phyloP scores from a whole-genome alignment of 2,797 vertebrate genomes.

The Avahi laniger region DNA sequence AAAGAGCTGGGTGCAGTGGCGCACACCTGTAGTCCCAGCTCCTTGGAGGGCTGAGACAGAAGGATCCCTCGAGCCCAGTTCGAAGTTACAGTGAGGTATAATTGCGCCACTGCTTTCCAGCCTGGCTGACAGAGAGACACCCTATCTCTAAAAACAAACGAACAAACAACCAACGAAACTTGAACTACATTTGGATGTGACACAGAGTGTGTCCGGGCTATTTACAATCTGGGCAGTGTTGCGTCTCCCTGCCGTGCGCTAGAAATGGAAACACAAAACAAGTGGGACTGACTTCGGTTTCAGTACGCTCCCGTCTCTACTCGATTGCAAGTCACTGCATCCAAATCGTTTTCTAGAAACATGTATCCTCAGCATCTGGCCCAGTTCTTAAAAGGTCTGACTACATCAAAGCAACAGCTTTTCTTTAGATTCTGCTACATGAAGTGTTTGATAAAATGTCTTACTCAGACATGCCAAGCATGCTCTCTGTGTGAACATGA shows the following conservation, averaged over 20 bases:
- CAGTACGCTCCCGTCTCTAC: neutral
- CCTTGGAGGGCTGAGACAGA: neutral
- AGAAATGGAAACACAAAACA: neutral
- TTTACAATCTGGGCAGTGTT: accelerated
- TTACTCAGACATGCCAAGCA: neutral
- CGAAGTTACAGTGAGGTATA: neutral
- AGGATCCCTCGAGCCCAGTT: neutral
- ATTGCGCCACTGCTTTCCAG: neutral
- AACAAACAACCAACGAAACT: neutral
- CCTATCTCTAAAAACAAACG: neutral
- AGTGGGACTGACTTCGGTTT: accelerated
- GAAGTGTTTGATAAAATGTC: neutral
- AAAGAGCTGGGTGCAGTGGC: neutral
- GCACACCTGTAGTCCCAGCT: neutral
- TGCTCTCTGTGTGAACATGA: neutral
- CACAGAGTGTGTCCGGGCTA: neutral
- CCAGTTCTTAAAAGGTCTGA: neutral
- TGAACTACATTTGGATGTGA: neutral
- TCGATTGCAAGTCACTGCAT: neutral
- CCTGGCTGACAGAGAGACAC: neutral
- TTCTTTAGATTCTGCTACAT: neutral
- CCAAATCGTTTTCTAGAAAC: neutral
- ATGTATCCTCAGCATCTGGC: neutral
- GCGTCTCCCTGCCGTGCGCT: neutral
- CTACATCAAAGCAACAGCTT: neutral